Evolutionary conservation across 2,113 vertebrate genomes (phyloP).

Genomic region (Macquaria australasica): DNA sequence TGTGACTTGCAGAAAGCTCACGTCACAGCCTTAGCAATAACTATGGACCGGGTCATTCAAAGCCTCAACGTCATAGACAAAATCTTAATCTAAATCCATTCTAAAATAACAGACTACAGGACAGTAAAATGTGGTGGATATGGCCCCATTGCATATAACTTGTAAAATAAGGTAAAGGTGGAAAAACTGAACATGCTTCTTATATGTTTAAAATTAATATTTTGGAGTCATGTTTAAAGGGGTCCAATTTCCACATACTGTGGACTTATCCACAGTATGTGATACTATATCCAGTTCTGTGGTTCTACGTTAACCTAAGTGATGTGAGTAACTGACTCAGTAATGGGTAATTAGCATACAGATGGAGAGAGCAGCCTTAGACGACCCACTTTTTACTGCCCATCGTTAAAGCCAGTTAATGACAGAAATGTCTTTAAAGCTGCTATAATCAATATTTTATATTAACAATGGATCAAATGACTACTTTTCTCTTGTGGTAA

Average conservation of each 20-base stretch:
- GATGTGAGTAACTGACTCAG: neutral
- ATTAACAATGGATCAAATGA: neutral
- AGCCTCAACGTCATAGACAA: constrained; percentile 15
- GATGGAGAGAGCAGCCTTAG: neutral
- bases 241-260: neutral
- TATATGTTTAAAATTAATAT: neutral
- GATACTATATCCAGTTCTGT: neutral
- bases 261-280: neutral
- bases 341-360: constrained; percentile 12
- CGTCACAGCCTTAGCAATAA: neutral
- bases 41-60: constrained; percentile 1
- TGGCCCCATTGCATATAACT: neutral
- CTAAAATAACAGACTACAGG: neutral
- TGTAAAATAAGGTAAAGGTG: neutral
- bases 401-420: constrained; percentile 16
- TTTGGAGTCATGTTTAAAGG: neutral
- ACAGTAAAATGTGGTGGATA: neutral
- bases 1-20: constrained; percentile 31
- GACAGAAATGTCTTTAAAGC: constrained; percentile 13
- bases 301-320: neutral
- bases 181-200: neutral
- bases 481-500: neutral
- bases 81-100: constrained; percentile 9
- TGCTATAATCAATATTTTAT: constrained; percentile 10
- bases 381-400: constrained; percentile 16